phyloP scores from a whole-genome alignment of 2,113 vertebrate species.

The Xiphophorus hellerii region DNA sequence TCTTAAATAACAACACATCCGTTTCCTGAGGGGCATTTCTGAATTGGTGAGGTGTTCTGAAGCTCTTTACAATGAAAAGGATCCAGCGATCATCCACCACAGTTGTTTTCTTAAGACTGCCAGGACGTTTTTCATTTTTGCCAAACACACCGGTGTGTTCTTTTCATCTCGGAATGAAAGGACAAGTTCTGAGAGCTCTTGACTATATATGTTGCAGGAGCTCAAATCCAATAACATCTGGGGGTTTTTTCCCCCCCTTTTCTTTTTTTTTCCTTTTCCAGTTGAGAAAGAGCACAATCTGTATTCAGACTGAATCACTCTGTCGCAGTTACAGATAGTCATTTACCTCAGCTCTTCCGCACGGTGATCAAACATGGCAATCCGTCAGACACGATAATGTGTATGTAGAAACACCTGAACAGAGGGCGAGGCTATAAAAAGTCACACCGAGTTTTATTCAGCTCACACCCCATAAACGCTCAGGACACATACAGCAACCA shows the following conservation, averaged over 20 bases:
- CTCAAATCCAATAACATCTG: not conserved
- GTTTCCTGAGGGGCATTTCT: not conserved
- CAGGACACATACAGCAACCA: no score
- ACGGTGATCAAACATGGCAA: not conserved
- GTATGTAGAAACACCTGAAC: no score
- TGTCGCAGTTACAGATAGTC: not conserved
- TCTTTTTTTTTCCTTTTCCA: no score
- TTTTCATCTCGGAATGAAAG: not conserved
- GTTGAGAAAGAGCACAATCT: not conserved
- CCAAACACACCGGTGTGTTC: not conserved
- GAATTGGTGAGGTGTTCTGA: not conserved
- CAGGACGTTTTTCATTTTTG: not conserved
- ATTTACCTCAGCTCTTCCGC: not conserved
- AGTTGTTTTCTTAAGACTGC: not conserved
- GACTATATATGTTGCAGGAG: not conserved
- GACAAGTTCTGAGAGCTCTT: not conserved
- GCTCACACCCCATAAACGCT: no score
- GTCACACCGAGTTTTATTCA: no score
- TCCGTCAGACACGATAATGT: not conserved
- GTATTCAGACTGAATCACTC: not conserved
- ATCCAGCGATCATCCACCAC: slow-evolving; percentile 6
- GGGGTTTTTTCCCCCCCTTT: no score
- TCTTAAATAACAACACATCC: not conserved
- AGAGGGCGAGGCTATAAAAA: no score
- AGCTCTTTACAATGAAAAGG: not conserved